Conservation (phyloP, 2,888 invertebrate species). For the Micoletzkya japonica region DNA sequence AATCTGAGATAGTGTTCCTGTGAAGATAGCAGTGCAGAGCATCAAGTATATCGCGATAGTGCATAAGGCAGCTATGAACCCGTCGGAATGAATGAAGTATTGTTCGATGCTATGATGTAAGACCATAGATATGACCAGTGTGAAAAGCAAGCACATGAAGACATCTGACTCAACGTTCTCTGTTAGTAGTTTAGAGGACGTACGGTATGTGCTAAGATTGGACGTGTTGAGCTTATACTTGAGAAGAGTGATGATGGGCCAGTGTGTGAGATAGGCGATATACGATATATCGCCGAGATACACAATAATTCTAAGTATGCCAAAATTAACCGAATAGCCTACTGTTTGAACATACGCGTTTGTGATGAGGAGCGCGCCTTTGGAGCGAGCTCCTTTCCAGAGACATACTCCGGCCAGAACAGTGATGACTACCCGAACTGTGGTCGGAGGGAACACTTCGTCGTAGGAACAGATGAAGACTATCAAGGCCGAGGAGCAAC, state of each 20-base stretch:
- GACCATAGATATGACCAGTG: conserved; percentile 9
- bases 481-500: too few species aligned
- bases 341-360: not conserved
- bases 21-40: conserved; percentile 22
- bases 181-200: not conserved
- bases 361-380: not conserved
- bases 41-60: not conserved
- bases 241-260: conserved; percentile 18
- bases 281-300: conserved; percentile 26
- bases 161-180: not conserved
- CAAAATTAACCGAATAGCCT: not conserved
- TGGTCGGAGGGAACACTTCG: not conserved
- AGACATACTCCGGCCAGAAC: not conserved
- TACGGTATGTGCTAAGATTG: conserved; percentile 2
- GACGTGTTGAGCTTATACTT: conserved; percentile 8
- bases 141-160: not conserved
- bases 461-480: too few species aligned
- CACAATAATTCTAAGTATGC: conserved; percentile 1
- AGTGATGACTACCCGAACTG: not conserved
- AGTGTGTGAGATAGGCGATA: conserved; percentile 16
- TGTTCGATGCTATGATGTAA: conserved; percentile 18
- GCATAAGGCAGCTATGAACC: not conserved
- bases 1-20: not conserved
- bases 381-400: not conserved
- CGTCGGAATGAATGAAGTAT: not conserved